These are phyloP conservation scores for Polydrusus tereticollis DNA, from an alignment of 2,888 invertebrate species.

Conservation along the genomic window DNA sequence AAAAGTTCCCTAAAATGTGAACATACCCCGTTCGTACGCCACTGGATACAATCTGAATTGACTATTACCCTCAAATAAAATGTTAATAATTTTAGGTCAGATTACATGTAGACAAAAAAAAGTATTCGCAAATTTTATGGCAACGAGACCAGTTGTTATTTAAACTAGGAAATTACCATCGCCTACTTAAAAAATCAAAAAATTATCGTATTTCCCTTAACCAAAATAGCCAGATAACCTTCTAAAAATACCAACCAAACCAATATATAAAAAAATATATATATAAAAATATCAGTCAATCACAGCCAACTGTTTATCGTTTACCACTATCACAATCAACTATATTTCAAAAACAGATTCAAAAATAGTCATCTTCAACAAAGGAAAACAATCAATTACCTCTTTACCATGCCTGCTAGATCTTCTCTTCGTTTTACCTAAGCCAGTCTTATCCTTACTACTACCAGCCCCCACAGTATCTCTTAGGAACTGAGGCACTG, in stretches of 20 bases:
- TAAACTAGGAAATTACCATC: background rate
- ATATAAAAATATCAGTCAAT: background rate
- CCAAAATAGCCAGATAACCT: background rate
- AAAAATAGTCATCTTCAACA: constrained; percentile 39
- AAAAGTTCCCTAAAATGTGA: too few species aligned
- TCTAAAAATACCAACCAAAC: background rate
- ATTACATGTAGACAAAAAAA: too few species aligned
- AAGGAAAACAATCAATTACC: constrained; percentile 51
- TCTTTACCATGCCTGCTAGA: constrained; percentile 52
- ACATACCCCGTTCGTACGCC: too few species aligned
- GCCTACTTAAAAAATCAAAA: background rate
- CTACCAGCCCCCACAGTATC: constrained; percentile 73
- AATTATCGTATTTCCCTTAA: background rate
- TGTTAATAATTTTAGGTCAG: too few species aligned
- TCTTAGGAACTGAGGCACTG: constrained; percentile 76
- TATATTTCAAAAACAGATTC: constrained; percentile 44
- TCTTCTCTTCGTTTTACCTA: constrained; percentile 44
- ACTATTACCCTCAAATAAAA: too few species aligned
- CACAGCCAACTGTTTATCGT: background rate
- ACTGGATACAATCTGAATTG: too few species aligned
- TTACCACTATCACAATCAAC: background rate
- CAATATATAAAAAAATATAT: background rate
- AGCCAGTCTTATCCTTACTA: constrained; percentile 59
- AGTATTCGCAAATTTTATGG: too few species aligned
- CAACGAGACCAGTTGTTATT: background rate